Conservation (phyloP, 2,113 vertebrate species). For the Istiophorus platypterus region DNA sequence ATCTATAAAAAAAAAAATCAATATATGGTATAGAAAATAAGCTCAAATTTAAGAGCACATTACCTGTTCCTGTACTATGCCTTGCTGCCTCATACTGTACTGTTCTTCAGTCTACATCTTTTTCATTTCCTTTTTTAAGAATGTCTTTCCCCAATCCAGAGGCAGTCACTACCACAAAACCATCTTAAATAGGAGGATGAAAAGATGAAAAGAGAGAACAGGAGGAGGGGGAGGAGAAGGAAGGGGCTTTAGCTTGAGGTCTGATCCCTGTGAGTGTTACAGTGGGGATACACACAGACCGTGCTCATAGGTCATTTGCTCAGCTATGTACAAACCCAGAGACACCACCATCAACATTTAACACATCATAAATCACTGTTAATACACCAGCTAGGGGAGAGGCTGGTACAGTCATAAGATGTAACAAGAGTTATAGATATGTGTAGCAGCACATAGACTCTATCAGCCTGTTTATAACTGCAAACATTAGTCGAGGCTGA, state of each 20-base stretch:
- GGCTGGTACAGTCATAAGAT: conserved; percentile 6
- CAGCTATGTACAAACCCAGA: conserved; percentile 36
- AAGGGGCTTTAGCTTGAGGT: conserved; percentile 52
- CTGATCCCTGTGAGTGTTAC: conserved; percentile 47
- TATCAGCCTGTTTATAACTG: conserved; percentile 34
- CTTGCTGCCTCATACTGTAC: neutral
- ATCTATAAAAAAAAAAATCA: neutral
- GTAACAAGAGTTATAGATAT: neutral
- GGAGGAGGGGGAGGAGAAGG: neutral
- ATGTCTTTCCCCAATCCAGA: conserved; percentile 14
- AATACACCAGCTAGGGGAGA: neutral
- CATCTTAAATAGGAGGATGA: conserved; percentile 43
- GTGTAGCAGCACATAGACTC: neutral
- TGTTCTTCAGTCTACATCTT: conserved; percentile 11
- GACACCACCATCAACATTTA: conserved; percentile 17
- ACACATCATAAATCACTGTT: conserved; percentile 2
- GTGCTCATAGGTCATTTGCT: conserved; percentile 39
- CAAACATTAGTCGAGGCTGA: conserved; percentile 44
- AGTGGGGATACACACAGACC: conserved; percentile 34
- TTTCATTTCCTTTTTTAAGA: conserved; percentile 32
- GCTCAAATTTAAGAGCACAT: neutral
- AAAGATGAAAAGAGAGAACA: conserved; percentile 58
- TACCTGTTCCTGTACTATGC: neutral
- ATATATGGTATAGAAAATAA: neutral
- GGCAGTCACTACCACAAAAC: conserved; percentile 27